Base-by-base conservation (phyloP, 2,888 invertebrate genomes). In the Muscina levida region DNA sequence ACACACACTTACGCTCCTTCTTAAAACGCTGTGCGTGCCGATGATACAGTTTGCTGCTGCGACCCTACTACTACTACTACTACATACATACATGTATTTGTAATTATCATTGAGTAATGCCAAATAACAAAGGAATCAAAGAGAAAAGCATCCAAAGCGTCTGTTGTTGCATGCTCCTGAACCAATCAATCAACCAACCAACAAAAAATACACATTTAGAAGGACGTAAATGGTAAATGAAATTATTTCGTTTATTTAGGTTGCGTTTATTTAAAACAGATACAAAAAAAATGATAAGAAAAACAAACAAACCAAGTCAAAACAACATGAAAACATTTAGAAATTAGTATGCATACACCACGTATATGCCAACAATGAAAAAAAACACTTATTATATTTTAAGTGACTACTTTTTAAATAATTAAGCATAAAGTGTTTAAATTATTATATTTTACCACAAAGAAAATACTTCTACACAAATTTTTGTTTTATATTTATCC, bases 31-130 rank as follows among this genome's bases (percentile, higher is more conserved):
- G 78, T 77, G 72, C 76, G 72, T 78, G 72, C 75, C 53, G 72
- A 78, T 76, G 73, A 72, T 72, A 67, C 66, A 79, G 53, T 79
- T 82, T 76, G 76, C 79, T 76, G 76, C 79, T 76, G 76, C 73
- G 57, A 76, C 68, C 51, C 46, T 68, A 48, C 11, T 57, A n/a
- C n/a, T n/a, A n/a, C n/a, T n/a, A n/a, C n/a, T n/a, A n/a, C n/a
- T n/a, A n/a, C n/a, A 65, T 48, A 67, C 11, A 26, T 19, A 3
- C n/a, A n/a, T n/a, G n/a, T n/a, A n/a, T n/a, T n/a, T 66, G 22
- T 44, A 13, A 1, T n/a, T 31, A 72, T 71, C 72, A 73, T 73
- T 79, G 67, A 72, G 57, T 39, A 67, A 79, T 72, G 72, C 72
- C 73, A 67, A 78, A 73, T n/a, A 68, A 51, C 17, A 62, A 51